Evolutionary conservation across 2,888 invertebrate species (phyloP).

Genomic region (Rhodophaea formosa): DNA sequence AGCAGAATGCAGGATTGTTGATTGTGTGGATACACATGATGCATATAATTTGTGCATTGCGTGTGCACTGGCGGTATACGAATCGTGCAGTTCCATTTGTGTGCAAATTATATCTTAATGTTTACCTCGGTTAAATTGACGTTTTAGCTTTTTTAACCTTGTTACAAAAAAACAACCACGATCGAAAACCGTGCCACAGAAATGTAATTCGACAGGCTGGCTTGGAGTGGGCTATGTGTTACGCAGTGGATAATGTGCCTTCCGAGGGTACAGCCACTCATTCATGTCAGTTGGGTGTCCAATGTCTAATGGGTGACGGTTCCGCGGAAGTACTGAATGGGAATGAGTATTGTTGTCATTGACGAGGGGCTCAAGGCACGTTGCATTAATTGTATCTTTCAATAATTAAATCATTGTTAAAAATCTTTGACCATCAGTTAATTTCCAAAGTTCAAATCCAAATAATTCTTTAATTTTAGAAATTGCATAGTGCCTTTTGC

Average conservation of each 20-base stretch:
- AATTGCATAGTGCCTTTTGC: constrained; percentile 77
- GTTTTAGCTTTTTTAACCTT: constrained; percentile 17
- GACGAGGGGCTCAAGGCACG: constrained; percentile 68
- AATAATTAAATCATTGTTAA: constrained; percentile 29
- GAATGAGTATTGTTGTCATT: constrained; percentile 31
- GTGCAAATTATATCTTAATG: constrained; percentile 28
- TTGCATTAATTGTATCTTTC: constrained; percentile 54
- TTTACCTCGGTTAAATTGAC: constrained; percentile 22
- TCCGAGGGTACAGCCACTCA: background rate
- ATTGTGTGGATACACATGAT: constrained; percentile 60
- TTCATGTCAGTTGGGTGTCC: background rate
- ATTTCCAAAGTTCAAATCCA: constrained; percentile 57
- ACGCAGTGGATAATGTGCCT: constrained; percentile 3
- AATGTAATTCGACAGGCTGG: constrained; percentile 33
- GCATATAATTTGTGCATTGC: constrained; percentile 35
- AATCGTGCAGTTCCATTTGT: constrained; percentile 32
- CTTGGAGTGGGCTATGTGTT: constrained; percentile 32
- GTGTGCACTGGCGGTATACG: constrained; percentile 42
- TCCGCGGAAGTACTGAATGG: constrained; percentile 15
- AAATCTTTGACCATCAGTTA: constrained; percentile 40
- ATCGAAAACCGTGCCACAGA: constrained; percentile 32
- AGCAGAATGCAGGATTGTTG: constrained; percentile 68
- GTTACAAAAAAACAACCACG: constrained; percentile 15
- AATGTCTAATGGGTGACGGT: constrained; percentile 4
- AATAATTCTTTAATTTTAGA: constrained; percentile 61